Conservation (phyloP, 2,888 invertebrate genomes). For the Itoplectis maculator region DNA sequence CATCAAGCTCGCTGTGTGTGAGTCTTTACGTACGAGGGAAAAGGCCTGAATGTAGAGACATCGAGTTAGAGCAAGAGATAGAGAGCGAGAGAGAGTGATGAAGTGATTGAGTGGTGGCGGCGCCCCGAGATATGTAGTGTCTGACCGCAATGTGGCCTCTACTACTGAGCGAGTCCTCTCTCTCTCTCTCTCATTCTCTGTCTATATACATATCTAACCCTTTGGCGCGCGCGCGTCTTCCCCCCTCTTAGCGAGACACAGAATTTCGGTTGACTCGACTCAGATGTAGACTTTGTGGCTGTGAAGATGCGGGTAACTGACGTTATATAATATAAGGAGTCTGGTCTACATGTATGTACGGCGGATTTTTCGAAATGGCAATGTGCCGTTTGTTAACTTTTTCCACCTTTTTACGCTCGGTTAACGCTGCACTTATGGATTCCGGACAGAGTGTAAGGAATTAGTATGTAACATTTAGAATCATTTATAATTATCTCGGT, state of each 20-base stretch:
- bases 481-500: too few species aligned
- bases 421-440: too few species aligned
- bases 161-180: constrained; percentile 47
- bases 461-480: too few species aligned
- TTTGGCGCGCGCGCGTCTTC: constrained; percentile 3
- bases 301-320: constrained; percentile 13
- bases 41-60: too few species aligned
- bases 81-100: constrained; percentile 8
- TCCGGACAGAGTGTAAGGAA: too few species aligned
- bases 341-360: constrained; percentile 16
- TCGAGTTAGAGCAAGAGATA: neutral
- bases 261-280: constrained; percentile 12
- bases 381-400: too few species aligned
- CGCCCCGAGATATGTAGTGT: constrained; percentile 57
- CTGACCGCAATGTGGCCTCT: constrained; percentile 59
- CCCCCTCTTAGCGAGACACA: neutral
- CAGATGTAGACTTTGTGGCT: constrained; percentile 13
- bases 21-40: neutral
- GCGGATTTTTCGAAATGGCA: too few species aligned
- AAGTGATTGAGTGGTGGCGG: constrained; percentile 27
- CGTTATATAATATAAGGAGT: neutral
- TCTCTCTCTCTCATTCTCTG: neutral
- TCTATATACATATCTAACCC: constrained; percentile 10
- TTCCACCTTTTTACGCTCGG: too few species aligned
- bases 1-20: constrained; percentile 30